phyloP scores from a whole-genome alignment of 2,113 vertebrate genomes.

The Rhinichthys klamathensis region DNA sequence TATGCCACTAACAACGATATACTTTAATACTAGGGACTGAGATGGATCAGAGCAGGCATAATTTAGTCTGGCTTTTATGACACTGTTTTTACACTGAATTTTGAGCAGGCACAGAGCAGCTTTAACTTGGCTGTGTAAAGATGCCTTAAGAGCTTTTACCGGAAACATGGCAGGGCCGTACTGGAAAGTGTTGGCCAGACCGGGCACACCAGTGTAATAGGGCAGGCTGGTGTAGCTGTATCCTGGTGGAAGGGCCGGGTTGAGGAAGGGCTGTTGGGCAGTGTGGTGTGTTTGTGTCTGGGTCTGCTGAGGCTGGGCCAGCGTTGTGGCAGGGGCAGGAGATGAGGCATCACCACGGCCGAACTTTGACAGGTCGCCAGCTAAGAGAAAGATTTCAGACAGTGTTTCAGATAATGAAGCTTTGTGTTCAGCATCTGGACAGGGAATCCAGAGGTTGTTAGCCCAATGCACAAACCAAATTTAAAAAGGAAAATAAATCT shows the following conservation, averaged over 20 bases:
- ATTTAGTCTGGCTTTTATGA: neutral
- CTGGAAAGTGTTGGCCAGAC: slow-evolving; percentile 96
- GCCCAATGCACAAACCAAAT: neutral
- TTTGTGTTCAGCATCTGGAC: too few species aligned
- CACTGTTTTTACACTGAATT: neutral
- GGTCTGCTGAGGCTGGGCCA: slow-evolving; percentile 95
- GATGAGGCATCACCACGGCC: slow-evolving; percentile 93
- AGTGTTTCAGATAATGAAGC: neutral
- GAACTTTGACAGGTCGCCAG: slow-evolving; percentile 94
- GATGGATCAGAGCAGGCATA: neutral
- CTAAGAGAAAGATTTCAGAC: neutral
- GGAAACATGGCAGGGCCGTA: slow-evolving; percentile 98
- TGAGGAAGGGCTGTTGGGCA: slow-evolving; percentile 96
- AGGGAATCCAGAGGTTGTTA: too few species aligned
- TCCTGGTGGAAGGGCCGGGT: slow-evolving; percentile 93
- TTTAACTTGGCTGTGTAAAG: neutral
- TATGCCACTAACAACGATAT: neutral
- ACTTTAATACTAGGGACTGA: neutral
- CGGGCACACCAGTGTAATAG: slow-evolving; percentile 96
- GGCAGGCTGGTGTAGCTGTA: slow-evolving; percentile 99
- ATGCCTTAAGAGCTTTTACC: slow-evolving; percentile 76
- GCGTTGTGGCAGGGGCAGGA: slow-evolving; percentile 90
- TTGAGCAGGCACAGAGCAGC: neutral
- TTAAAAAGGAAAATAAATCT: neutral
- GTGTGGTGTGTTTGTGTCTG: slow-evolving; percentile 95